Base-by-base conservation (phyloP, 2,888 invertebrate species). In the Cancer borealis region DNA sequence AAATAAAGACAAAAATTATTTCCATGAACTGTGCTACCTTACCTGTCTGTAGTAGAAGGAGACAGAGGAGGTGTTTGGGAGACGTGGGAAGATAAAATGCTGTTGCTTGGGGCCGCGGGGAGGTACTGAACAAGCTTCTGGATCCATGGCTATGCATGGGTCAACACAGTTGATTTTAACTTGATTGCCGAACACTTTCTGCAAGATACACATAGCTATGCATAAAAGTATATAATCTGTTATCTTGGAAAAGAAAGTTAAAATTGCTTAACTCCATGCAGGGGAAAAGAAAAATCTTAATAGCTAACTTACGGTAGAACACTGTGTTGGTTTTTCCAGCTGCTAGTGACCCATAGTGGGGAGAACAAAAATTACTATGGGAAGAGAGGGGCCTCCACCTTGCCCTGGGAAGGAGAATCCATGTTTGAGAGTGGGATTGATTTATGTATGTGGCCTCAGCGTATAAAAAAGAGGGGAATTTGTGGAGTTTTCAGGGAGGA, bases 171-270 rank as follows among this genome's bases (percentile, higher is more conserved):
- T 95, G 92, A 95, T 93, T 92, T 95, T 95, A 21, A 95, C 90
- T 39, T 95, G 92, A 45, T 96, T 96, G 2, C 96, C 96, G 95
- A 97, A 96, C 8, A 92, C 94, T 73, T 96, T 96, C 96, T 96
- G 96, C 14, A 95, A 95, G 46, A 73, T 88, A 66, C 88, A 87
- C n/a, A 60, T 91, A 30, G 14, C 2, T 45, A 6, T 47, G 14
- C 45, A 91, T 21, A 54, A 87, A n/a, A 26, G 14, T 54, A n/a
- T 30, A 54, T 8, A 54, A n/a, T 5, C n/a, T 91, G 26, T n/a
- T n/a, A 49, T 47, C n/a, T 21, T n/a, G 8, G 21, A 88, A 88
- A 47, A 12, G 47, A 17, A 47, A 47, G 30, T 26, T 47, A 88
- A 47, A 46, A 88, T 26, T 2, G 30, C 30, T 47, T 10, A 12